A percentile compares a stretch with the other conserved stretches of the same genome.
Conservation (phyloP, 2,797 vertebrate genomes). For the Chaetophractus vellerosus region DNA sequence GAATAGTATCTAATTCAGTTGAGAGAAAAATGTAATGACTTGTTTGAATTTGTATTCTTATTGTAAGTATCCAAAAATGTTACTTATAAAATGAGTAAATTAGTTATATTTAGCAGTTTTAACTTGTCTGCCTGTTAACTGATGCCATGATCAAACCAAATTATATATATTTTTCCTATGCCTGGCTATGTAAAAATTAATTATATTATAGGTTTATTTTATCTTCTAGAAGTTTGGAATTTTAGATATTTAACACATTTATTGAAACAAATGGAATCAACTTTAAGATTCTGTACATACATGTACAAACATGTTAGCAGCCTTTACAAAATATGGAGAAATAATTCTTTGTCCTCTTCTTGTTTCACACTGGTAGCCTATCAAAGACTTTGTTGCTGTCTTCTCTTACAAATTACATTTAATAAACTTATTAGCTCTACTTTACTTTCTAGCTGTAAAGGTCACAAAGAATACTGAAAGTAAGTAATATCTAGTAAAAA, state of each 20-base stretch:
- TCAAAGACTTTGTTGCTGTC: slow-evolving; percentile 6
- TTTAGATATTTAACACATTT: slow-evolving; percentile 17
- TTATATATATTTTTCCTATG: background rate
- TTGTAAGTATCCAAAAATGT: background rate
- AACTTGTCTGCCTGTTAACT: background rate
- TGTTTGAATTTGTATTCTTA: background rate
- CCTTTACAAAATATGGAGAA: background rate
- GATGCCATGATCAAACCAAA: background rate
- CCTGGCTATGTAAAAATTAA: background rate
- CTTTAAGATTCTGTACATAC: background rate
- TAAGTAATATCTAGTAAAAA: background rate
- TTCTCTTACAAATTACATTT: slow-evolving; percentile 16
- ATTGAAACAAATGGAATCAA: background rate
- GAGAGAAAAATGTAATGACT: background rate
- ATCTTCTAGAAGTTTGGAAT: background rate
- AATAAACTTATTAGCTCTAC: background rate
- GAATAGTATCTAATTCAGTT: background rate
- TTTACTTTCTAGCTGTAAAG: slow-evolving; percentile 48
- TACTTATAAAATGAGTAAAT: slow-evolving; percentile 21
- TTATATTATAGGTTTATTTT: background rate
- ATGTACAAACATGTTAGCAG: background rate
- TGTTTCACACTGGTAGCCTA: background rate
- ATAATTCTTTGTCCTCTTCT: background rate
- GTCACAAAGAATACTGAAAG: slow-evolving; percentile 7
- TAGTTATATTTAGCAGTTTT: slow-evolving; percentile 2